phyloP scores from a whole-genome alignment of 2,797 vertebrate genomes.

The Peromyscus attwateri region DNA sequence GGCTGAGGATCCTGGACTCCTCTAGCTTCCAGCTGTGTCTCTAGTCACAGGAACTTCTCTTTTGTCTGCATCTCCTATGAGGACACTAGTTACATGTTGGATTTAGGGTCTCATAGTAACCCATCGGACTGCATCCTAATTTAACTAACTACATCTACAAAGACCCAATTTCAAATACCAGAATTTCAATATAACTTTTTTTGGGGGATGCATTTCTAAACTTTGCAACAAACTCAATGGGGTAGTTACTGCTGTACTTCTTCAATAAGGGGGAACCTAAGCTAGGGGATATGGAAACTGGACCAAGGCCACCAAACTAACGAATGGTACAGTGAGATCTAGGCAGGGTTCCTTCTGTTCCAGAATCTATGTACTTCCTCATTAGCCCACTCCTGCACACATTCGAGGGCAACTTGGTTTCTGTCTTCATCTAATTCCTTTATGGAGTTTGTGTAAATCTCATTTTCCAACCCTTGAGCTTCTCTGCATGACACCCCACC shows the following conservation, averaged over 20 bases:
- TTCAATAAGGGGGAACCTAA: neutral
- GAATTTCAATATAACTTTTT: neutral
- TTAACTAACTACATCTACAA: neutral
- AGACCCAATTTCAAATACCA: neutral
- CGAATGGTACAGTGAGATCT: neutral
- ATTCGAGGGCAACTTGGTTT: neutral
- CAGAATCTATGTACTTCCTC: neutral
- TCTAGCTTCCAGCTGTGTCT: neutral
- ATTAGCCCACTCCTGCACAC: no score
- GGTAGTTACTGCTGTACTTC: neutral
- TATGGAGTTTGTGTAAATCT: neutral
- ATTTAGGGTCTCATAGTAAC: neutral
- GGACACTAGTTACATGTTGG: neutral
- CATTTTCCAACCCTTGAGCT: neutral
- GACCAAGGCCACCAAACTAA: neutral
- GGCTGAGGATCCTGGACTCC: neutral
- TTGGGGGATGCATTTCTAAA: neutral
- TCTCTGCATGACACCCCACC: neutral
- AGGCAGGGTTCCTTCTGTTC: neutral
- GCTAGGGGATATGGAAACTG: neutral
- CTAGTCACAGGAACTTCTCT: neutral
- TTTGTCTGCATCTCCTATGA: neutral
- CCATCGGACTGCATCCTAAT: neutral
- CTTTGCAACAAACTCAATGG: neutral
- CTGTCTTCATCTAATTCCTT: neutral